Evolutionary conservation across 1,140 invertebrate genomes (phyloP), one percentile per base, ranked within the genome.

Genomic region (Phocides pigmalion): DNA sequence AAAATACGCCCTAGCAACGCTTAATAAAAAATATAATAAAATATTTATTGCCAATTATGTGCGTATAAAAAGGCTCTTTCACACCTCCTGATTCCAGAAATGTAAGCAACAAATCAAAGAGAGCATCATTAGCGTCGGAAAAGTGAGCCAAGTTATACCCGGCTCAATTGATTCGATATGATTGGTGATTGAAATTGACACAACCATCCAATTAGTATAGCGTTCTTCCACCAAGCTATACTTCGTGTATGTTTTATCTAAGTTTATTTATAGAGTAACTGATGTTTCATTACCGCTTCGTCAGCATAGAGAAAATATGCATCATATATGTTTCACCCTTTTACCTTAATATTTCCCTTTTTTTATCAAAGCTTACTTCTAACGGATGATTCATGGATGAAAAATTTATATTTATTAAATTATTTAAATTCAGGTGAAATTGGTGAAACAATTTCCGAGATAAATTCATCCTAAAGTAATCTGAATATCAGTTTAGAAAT

Each of bases 131-230:
- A 59, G 28, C 17, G 16, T 39, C 37, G 25, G 54, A 63, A 42
- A 68, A 50, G 25, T 50, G 53, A 37, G 58, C 28, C 28, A 19
- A 32, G 25, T 32, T 39, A 39, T 39, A 1, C n/a, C 35, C 35
- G 35, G 35, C 35, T 39, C 35, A 35, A 59, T 42, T 59, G 25
- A 17, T 35, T 59, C 54, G 6, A 28, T 58, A 44, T 44, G 39
- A 56, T 44, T 28, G 16, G 35, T 58, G 22, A 59, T 59, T 59
- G 54, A 59, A 59, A 46, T 15, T 46, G 54, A 59, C 41, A 47
- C 41, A 59, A 14, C 54, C 41, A 62, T 65, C 68, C 68, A 70
- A 70, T 70, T 70, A 70, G 68, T 63, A 53, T 50, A 50, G 37
- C 53, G 53, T 58, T 63, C 58, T 66, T 51, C 46, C 51, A 42